Base-by-base conservation (phyloP, 2,113 vertebrate genomes). In the Strigops habroptila region DNA sequence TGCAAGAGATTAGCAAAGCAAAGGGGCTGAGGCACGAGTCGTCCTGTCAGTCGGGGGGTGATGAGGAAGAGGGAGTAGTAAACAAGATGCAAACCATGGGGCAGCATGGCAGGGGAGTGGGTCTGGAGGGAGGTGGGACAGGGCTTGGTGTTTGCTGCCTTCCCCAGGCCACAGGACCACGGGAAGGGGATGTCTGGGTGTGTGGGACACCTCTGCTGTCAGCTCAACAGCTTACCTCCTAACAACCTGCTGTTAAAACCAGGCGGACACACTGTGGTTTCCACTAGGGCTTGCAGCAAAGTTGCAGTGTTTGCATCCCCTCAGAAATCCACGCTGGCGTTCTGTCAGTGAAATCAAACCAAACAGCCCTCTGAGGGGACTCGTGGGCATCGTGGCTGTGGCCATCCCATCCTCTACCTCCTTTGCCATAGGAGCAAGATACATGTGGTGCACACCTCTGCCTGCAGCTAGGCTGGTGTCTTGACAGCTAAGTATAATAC, bases 1-100 rank as follows among this genome's bases (percentile, higher is more conserved):
- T 90, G 95, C 76, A 79, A 35, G 84, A 60, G 73, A 94, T 90
- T 95, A 96, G 96, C 86, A 97, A 93, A 95, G 88, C 78, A 91
- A 93, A 96, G 93, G 69, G 94, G 88, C 80, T 88, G 88, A 88
- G 90, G 90, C 76, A 71, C 78, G 94, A 88, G 87, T 60, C 3
- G 57, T 53, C 89, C 63, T 95, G 93, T 94, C 92, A 95, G 91
- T 90, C 53, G 75, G 78, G 33, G 2, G 19, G 64, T 77, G 73
- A 48, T 77, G 91, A 88, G 59, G 78, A 76, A 21, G 35, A 76
- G n/a, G 74, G 85, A 71, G 27, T 89, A 91, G 93, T 96, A 95
- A 96, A 95, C 91, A 93, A 81, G 82, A 30, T 55, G 76, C 76
- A 53, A 51, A 46, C 15, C 1, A 4, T 8, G 76, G 49, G 48